Evolutionary conservation across 2,888 invertebrate genomes (phyloP).

Genomic region (Palloptera scutellata): DNA sequence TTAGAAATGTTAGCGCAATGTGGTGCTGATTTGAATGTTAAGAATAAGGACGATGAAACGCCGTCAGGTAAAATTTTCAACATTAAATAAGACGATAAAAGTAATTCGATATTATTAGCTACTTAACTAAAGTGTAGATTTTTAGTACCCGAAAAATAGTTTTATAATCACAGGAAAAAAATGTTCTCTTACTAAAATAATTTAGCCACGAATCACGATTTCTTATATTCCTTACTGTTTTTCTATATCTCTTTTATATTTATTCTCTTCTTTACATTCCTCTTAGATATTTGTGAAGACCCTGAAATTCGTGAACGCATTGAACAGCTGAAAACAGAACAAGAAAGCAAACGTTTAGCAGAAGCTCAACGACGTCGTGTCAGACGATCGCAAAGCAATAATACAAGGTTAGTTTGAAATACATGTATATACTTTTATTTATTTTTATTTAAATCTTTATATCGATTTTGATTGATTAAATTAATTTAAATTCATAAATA

Average conservation of each 20-base stretch:
- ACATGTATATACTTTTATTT: slow-evolving; percentile 12
- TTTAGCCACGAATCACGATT: no score
- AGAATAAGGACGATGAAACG: slow-evolving; percentile 96
- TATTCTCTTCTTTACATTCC: background rate
- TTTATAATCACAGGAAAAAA: no score
- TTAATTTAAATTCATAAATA: no score
- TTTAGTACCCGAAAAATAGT: no score
- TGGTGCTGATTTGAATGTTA: slow-evolving; percentile 96
- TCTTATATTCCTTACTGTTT: background rate
- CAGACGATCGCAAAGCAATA: slow-evolving; percentile 77
- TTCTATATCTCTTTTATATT: background rate
- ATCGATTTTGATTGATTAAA: background rate
- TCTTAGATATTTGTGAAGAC: slow-evolving; percentile 92
- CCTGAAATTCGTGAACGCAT: slow-evolving; percentile 92
- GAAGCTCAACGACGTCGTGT: slow-evolving; percentile 70
- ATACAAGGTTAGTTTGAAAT: slow-evolving; percentile 61
- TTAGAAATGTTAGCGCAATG: slow-evolving; percentile 94
- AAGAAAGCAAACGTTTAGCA: slow-evolving; percentile 77
- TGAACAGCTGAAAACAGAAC: slow-evolving; percentile 85
- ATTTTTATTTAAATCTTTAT: background rate
- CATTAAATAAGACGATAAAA: no score
- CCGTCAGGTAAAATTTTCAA: slow-evolving; percentile 83
- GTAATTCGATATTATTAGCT: no score
- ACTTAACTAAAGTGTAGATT: no score
- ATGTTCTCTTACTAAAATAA: no score